phyloP scores from a whole-genome alignment of 2,113 vertebrate species.

The Ardeotis arabs region DNA sequence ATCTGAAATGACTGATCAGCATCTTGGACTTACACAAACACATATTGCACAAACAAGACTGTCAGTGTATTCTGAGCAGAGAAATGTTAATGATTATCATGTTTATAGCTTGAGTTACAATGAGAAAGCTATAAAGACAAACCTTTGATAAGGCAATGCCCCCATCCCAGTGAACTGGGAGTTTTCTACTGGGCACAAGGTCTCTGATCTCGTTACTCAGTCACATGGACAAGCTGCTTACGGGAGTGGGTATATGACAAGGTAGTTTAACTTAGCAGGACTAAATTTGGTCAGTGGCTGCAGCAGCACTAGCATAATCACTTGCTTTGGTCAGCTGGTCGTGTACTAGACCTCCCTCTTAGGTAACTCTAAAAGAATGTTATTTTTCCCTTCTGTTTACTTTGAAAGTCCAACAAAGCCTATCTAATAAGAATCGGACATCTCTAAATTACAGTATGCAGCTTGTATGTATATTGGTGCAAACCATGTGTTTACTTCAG shows the following conservation, averaged over 20 bases:
- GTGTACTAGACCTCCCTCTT: neutral
- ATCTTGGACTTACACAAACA: constrained; percentile 14
- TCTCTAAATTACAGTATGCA: neutral
- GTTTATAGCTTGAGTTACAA: constrained; percentile 63
- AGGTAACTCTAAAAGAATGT: neutral
- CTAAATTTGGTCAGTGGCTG: neutral
- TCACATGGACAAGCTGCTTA: neutral
- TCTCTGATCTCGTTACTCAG: neutral
- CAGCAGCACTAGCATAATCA: neutral
- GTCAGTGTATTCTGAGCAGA: constrained; percentile 11
- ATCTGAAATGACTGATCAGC: constrained; percentile 21
- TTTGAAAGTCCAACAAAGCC: constrained; percentile 30
- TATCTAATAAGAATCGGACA: neutral
- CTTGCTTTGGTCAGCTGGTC: neutral
- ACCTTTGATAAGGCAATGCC: constrained; percentile 34
- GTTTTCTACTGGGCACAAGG: neutral
- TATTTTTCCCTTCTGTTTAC: constrained; percentile 24
- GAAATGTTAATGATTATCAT: constrained; percentile 57
- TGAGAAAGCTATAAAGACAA: constrained; percentile 56
- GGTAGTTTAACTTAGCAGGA: neutral
- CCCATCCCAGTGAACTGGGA: neutral
- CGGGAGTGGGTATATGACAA: neutral
- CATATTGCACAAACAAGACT: constrained; percentile 2
- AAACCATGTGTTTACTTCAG: constrained; percentile 1
- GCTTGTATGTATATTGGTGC: neutral